phyloP scores from a whole-genome alignment of 2,797 vertebrate genomes.

The Hephaestus fuliginosus region DNA sequence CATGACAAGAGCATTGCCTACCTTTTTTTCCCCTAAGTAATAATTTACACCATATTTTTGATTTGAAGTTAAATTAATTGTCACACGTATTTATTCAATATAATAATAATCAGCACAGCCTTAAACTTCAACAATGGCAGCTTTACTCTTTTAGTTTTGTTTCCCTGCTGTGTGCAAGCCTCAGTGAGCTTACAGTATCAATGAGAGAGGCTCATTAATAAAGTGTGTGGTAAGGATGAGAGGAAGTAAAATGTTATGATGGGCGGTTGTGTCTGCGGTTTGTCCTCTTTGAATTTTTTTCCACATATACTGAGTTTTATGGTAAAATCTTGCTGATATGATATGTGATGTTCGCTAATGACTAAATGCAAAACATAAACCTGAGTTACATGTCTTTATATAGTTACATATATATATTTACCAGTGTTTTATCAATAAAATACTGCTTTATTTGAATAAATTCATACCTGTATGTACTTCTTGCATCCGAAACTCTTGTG shows the following conservation, averaged over 20 bases:
- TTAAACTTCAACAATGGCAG: constrained; percentile 59
- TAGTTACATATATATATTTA: constrained; percentile 77
- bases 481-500: constrained; percentile 2
- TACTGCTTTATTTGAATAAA: constrained; percentile 87
- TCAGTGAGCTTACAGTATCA: not conserved
- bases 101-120: constrained; percentile 47
- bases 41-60: constrained; percentile 23
- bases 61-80: constrained; percentile 5
- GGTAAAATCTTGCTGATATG: constrained; percentile 71
- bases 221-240: not conserved
- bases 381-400: constrained; percentile 74
- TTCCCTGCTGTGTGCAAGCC: constrained; percentile 8
- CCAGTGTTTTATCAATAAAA: constrained; percentile 85
- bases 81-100: not conserved
- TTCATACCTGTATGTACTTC: constrained; percentile 15
- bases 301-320: constrained; percentile 68
- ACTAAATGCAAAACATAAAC: constrained; percentile 70
- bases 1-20: constrained; percentile 42
- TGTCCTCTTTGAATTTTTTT: constrained; percentile 49
- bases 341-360: constrained; percentile 69
- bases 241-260: not conserved
- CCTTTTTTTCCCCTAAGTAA: constrained; percentile 13
- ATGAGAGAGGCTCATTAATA: not conserved
- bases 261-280: constrained; percentile 14
- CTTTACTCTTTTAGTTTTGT: constrained; percentile 28